Percentiles rank a stretch among this genome's conserved stretches.
Evolutionary conservation across 2,797 vertebrate species (phyloP).

Genomic region (Prunella strophiata): DNA sequence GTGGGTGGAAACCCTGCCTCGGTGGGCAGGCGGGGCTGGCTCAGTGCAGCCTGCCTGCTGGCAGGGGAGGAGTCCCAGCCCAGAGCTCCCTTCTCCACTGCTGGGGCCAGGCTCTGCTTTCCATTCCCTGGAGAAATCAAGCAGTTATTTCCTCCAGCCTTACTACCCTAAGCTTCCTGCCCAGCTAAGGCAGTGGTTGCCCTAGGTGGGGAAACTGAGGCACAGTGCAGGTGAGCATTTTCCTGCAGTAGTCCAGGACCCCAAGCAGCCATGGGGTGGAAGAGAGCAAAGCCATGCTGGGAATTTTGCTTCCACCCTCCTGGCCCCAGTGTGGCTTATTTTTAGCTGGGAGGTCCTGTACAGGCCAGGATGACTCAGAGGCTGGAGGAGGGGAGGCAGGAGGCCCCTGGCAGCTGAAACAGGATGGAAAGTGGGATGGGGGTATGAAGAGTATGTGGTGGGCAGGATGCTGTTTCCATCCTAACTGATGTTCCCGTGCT

Average conservation of each 20-base stretch:
- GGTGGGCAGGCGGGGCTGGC: neutral
- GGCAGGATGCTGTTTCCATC: neutral
- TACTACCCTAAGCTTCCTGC: neutral
- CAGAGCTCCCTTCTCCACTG: neutral
- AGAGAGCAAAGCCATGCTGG: neutral
- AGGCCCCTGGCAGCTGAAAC: neutral
- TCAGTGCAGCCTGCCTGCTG: neutral
- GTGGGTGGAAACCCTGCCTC: neutral
- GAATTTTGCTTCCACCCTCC: constrained; percentile 38
- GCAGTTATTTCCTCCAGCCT: neutral
- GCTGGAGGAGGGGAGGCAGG: constrained; percentile 45
- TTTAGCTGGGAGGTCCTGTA: constrained; percentile 45
- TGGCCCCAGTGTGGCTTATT: constrained; percentile 51
- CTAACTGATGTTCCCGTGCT: neutral
- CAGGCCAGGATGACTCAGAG: constrained; percentile 56
- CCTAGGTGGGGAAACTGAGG: neutral
- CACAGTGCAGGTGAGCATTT: neutral
- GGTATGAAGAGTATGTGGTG: neutral
- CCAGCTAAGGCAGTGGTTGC: neutral
- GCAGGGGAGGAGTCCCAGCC: neutral
- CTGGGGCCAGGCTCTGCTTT: neutral
- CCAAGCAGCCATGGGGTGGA: neutral
- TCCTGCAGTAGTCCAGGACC: neutral
- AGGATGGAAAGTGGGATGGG: neutral
- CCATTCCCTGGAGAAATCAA: neutral